Evolutionary conservation across 2,797 vertebrate genomes (phyloP).

Genomic region (Cryptoprocta ferox): DNA sequence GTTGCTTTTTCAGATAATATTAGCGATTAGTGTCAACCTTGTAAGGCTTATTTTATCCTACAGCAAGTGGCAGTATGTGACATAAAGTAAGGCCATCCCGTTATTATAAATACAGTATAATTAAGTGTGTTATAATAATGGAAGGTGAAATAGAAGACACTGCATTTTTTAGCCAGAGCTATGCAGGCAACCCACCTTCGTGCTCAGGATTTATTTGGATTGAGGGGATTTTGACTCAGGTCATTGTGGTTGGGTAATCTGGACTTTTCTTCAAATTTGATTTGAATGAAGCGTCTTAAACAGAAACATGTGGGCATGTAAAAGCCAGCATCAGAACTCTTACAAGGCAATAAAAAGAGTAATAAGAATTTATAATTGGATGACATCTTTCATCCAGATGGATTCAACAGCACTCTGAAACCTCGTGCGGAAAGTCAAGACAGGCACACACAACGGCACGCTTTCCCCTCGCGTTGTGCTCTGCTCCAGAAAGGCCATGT

Average conservation of each 20-base stretch:
- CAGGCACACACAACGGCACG: accelerated
- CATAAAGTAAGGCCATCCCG: accelerated
- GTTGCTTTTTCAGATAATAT: neutral
- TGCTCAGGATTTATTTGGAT: neutral
- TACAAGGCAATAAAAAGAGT: constrained; percentile 30
- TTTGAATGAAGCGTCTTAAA: constrained; percentile 52
- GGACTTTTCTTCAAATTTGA: constrained; percentile 26
- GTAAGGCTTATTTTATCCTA: neutral
- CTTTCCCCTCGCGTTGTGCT: neutral
- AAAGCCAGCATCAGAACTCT: neutral
- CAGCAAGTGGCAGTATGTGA: neutral
- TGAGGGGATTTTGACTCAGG: neutral
- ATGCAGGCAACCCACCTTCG: neutral
- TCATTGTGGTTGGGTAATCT: constrained; percentile 15
- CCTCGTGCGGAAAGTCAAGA: neutral
- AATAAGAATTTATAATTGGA: constrained; percentile 47
- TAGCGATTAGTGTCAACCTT: neutral
- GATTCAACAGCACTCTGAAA: neutral
- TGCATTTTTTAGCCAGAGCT: neutral
- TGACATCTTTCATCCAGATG: constrained; percentile 67
- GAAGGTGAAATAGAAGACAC: neutral
- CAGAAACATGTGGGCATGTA: constrained; percentile 48
- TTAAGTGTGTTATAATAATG: neutral
- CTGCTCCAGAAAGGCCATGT: neutral
- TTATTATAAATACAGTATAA: neutral